Percentiles rank a stretch among this genome's conserved stretches.
Conservation (phyloP, 2,888 invertebrate species). For the Dermolepida albohirtum region DNA sequence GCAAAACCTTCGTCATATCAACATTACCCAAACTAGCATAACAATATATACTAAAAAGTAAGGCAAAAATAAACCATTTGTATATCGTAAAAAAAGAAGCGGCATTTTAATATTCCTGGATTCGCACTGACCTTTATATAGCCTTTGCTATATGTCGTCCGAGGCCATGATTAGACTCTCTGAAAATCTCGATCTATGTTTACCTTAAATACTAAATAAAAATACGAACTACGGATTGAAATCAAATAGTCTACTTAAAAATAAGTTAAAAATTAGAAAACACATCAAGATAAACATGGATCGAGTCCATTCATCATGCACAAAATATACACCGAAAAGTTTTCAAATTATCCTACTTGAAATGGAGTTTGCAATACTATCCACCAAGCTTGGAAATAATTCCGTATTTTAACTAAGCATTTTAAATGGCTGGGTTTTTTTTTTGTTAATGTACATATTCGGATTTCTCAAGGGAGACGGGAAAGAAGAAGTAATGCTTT, state of each 20-base stretch:
- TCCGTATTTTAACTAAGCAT: conserved; percentile 44
- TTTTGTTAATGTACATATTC: conserved; percentile 32
- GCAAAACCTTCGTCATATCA: conserved; percentile 40
- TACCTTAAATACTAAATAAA: conserved; percentile 43
- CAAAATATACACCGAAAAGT: conserved; percentile 53
- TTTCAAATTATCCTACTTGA: conserved; percentile 49
- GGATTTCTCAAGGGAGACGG: conserved; percentile 23
- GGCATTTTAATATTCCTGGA: conserved; percentile 13
- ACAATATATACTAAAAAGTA: conserved; percentile 38
- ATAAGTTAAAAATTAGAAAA: conserved; percentile 18
- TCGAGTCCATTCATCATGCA: conserved; percentile 55
- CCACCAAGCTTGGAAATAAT: conserved; percentile 52
- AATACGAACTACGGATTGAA: background rate
- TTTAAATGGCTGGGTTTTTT: conserved; percentile 44
- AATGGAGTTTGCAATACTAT: conserved; percentile 58
- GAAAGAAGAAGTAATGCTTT: conserved; percentile 17
- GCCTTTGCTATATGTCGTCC: conserved; percentile 65
- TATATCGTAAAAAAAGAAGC: conserved; percentile 38
- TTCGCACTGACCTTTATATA: conserved; percentile 63
- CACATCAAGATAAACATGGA: conserved; percentile 51
- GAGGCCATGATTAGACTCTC: conserved; percentile 58
- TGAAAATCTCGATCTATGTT: conserved; percentile 55
- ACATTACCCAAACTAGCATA: conserved; percentile 50
- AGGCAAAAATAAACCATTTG: conserved; percentile 40
- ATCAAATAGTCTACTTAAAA: background rate